Base-by-base conservation (phyloP, 2,888 invertebrate species). In the Dasysyrphus albostriatus region DNA sequence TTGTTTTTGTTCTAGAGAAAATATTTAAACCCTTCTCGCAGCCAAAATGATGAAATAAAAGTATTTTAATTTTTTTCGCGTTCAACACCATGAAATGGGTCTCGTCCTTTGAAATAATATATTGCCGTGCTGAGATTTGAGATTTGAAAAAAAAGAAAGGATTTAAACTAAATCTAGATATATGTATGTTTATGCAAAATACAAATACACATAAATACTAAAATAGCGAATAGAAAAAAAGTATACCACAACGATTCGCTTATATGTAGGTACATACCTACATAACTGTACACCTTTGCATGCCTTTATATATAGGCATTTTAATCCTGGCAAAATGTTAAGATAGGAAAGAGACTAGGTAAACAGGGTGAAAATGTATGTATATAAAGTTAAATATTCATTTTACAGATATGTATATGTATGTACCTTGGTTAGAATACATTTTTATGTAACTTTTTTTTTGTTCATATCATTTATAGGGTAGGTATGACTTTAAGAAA, bases 81-180 rank as follows among this genome's bases (percentile, higher is more conserved):
- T 49, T 49, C 58, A 63, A 47, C 34, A 37, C 72, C 63, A 42
- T 73, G 49, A 51, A 51, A 59, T 59, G 51, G 29, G 56, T 67
- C 8, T 32, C 9, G 10, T 58, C 67, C 59, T 51, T 72, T 49
- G 58, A 37, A 47, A 29, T 44, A 61, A 56, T 72, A 67, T 67
- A 58, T 37, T 59, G 58, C 77, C n/a, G 65, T 72, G n/a, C 65
- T 19, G 34, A 54, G 78, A 67, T 73, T 83, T 19, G 34, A 54
- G 78, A 67, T 73, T 83, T 83, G 63, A 54, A 59, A 24, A 51
- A 77, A 72, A 67, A 63, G n/a, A 49, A 49, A 67, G 49, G 65
- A 67, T 77, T 73, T 54, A n/a, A 77, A 65, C 39, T 42, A 77
- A 73, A 59, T 39, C 51, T 14, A 32, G 34, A 29, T 47, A 51